Evolutionary conservation across 2,797 vertebrate genomes (phyloP).

Genomic region (Malacoraja senta): DNA sequence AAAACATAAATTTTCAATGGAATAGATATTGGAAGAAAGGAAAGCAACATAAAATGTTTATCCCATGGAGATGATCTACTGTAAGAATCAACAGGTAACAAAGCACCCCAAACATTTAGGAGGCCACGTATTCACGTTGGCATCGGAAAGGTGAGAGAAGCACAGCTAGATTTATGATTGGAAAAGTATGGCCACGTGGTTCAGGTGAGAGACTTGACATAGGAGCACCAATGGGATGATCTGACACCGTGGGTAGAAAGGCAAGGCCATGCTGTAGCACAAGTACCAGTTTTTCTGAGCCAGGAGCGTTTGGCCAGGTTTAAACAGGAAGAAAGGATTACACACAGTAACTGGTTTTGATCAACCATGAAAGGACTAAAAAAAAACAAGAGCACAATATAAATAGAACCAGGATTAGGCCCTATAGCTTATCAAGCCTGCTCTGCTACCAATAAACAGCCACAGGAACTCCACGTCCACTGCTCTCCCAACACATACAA

Average conservation of each 20-base stretch:
- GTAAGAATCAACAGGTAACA: background rate
- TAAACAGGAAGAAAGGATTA: background rate
- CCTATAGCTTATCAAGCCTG: no score
- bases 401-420: no score
- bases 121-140: background rate
- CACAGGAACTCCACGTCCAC: no score
- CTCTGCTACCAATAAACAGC: no score
- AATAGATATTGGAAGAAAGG: background rate
- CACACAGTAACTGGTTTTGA: background rate
- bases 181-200: background rate
- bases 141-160: background rate
- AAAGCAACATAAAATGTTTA: background rate
- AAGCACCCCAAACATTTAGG: background rate
- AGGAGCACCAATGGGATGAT: background rate
- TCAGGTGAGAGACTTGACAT: background rate
- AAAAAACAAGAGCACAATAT: no score
- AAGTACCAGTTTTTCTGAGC: background rate
- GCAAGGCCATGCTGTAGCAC: background rate
- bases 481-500: no score
- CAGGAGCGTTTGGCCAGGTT: background rate
- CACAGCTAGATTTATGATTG: background rate
- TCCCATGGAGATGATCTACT: background rate
- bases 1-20: background rate
- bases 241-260: background rate
- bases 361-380: no score